A percentile compares a stretch with the other conserved stretches of the same genome.
These are phyloP conservation scores for Alethe diademata DNA, from an alignment of 2,113 vertebrate species.

Conservation along the genomic window DNA sequence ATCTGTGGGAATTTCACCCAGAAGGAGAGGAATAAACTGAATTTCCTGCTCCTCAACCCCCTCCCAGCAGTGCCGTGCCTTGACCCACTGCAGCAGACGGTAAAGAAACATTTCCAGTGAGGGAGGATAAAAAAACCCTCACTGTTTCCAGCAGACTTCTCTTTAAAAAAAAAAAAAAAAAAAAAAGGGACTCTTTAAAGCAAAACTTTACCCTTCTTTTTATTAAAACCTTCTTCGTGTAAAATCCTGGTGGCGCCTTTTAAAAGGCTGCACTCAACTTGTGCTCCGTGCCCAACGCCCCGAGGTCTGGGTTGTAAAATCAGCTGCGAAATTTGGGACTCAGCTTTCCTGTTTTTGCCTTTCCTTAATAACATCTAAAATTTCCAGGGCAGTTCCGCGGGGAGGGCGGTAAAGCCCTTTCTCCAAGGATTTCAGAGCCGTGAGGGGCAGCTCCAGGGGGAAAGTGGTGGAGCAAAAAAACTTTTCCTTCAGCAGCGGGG, in stretches of 20 bases:
- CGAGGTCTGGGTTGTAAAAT: not conserved
- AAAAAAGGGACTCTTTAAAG: not conserved
- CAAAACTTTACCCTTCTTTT: not conserved
- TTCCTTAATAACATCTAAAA: not conserved
- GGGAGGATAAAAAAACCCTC: not conserved
- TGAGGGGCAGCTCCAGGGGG: not conserved
- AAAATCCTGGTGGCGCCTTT: not conserved
- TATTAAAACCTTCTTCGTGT: not conserved
- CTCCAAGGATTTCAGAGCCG: accelerated
- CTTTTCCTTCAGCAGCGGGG: not conserved
- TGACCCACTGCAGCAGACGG: not conserved
- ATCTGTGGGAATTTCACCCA: not conserved
- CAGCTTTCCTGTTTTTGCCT: not conserved
- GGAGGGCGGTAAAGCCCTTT: not conserved
- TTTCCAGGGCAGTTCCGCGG: not conserved
- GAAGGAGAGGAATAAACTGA: not conserved
- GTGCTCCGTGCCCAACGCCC: not conserved
- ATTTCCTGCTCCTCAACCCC: not conserved
- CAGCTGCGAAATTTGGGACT: not conserved
- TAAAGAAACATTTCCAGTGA: not conserved
- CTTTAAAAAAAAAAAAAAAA: not conserved
- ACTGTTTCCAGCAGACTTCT: not conserved
- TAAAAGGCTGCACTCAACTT: not conserved
- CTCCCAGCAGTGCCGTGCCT: not conserved
- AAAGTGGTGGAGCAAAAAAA: not conserved